A percentile compares a stretch with the other conserved stretches of the same genome.
These are phyloP conservation scores for Geococcyx californianus DNA, from an alignment of 2,113 vertebrate species.

Conservation along the genomic window DNA sequence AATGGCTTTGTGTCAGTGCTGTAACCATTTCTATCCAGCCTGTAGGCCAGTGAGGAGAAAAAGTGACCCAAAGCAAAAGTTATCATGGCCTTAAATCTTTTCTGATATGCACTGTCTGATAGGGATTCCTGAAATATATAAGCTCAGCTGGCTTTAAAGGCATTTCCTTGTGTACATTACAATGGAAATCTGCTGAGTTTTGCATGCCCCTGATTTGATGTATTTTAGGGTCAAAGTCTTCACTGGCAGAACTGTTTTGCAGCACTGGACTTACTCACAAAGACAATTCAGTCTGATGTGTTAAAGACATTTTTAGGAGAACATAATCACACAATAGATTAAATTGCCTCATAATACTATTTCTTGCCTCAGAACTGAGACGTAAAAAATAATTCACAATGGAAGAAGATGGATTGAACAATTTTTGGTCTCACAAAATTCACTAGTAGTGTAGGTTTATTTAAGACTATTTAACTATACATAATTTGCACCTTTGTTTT, in stretches of 20 bases:
- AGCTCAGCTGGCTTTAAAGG: background rate
- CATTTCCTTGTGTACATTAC: background rate
- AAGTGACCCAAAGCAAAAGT: slow-evolving; percentile 8
- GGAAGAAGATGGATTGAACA: background rate
- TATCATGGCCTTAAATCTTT: background rate
- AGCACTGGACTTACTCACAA: background rate
- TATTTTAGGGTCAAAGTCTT: background rate
- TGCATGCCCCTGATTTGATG: background rate
- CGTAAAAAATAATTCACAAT: background rate
- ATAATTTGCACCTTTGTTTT: background rate
- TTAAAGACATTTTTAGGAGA: background rate
- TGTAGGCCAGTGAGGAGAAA: background rate
- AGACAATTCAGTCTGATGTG: background rate
- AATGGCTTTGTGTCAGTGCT: background rate
- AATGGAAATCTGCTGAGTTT: background rate
- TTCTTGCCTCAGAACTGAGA: background rate
- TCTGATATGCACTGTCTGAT: background rate
- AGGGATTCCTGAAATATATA: slow-evolving; percentile 11
- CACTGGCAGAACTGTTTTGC: background rate
- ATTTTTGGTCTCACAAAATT: slow-evolving; percentile 1
- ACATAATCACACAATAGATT: background rate
- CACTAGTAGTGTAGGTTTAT: background rate
- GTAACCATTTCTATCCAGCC: background rate
- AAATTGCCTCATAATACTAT: background rate
- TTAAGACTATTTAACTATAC: background rate